Base-by-base conservation (phyloP, 2,888 invertebrate genomes). In the Esperia sulphurella region DNA sequence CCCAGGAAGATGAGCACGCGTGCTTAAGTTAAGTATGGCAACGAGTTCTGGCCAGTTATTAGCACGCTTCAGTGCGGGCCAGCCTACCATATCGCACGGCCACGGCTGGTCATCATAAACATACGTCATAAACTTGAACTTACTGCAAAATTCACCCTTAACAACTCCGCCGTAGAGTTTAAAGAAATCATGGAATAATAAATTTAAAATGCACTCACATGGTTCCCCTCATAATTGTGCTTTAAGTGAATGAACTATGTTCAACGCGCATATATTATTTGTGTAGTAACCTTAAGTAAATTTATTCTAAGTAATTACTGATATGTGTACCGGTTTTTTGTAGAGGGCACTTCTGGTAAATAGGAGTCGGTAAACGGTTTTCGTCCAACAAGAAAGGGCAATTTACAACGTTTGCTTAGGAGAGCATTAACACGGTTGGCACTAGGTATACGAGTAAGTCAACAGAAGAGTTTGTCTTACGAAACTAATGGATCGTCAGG, bases 41-140 rank as follows among this genome's bases (percentile, higher is more conserved):
- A 57, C 53, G 63, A 66, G 59, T 60, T 69, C 68, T 71, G 71
- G 70, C 70, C 75, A 76, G 72, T 76, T 75, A 80, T 75, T 69
- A 65, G 55, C 64, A 79, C 78, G 87, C 75, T 80, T 68, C 71
- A 80, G 77, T 63, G 77, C 71, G 53, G 63, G 64, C 65, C 85
- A 85, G 55, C 83, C 69, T 83, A 86, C 77, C 88, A 87, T 87
- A 87, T 79, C 87, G 83, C 80, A 83, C 83, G 54, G 55, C 56
- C 54, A 53, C 83, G 54, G 55, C 56, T 54, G 53, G 56, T 62
- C 68, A 58, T 78, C 75, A 75, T 76, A 71, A 65, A 59, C 54
- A 68, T 60, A 66, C 65, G 58, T 66, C 61, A 68, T 64, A 64
- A 61, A 57, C 57, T 28, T 55, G 58, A 55, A 54, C 31, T 37